These are phyloP conservation scores for Austrofundulus limnaeus DNA, from an alignment of 2,113 vertebrate genomes.

Conservation along the genomic window DNA sequence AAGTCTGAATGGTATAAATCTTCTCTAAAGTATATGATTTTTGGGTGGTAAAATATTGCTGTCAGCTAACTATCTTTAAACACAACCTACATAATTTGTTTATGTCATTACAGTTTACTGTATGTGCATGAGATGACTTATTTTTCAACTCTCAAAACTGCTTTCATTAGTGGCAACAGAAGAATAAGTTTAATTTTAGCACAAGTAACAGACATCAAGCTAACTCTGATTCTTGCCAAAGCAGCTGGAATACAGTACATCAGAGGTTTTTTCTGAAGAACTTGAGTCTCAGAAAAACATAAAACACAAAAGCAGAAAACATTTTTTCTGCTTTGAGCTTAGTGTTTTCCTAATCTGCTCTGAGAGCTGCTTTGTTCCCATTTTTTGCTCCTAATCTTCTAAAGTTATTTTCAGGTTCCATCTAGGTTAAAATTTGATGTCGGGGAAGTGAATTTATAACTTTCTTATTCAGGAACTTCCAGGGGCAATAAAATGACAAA, in stretches of 20 bases:
- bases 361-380: neutral
- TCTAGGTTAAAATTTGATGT: neutral
- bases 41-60: conserved; percentile 22
- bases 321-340: conserved; percentile 8
- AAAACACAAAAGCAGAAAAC: conserved; percentile 8
- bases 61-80: conserved; percentile 48
- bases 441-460: neutral
- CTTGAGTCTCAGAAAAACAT: conserved; percentile 20
- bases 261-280: conserved; percentile 12
- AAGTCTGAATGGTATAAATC: too few relatives aligned
- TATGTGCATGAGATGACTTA: neutral
- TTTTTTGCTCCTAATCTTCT: neutral
- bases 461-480: neutral
- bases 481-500: neutral
- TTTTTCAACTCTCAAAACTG: neutral
- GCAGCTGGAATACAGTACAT: conserved; percentile 21
- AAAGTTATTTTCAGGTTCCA: neutral
- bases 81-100: conserved; percentile 2
- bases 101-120: neutral
- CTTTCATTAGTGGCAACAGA: conserved; percentile 19
- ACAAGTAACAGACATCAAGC: conserved; percentile 45
- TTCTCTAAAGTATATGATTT: too few relatives aligned
- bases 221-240: conserved; percentile 48
- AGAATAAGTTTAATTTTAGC: conserved; percentile 42
- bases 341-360: neutral